Evolutionary conservation across 2,888 invertebrate genomes (phyloP).

Genomic region (Cyclophora punctaria): DNA sequence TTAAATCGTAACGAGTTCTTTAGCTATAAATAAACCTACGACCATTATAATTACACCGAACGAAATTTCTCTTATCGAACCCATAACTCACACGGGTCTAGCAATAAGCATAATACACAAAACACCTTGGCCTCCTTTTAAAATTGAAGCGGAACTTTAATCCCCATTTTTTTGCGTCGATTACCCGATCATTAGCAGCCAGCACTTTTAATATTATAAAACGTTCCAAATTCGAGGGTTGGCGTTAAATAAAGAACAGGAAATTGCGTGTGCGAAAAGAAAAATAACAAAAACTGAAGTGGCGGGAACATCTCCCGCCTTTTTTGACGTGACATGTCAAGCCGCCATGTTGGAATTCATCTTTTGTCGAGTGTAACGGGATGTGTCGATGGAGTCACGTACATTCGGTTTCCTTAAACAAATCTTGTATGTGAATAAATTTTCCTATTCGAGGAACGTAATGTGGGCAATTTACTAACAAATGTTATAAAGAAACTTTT

Average conservation of each 20-base stretch:
- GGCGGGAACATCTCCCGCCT: conserved; percentile 35
- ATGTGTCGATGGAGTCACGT: conserved; percentile 57
- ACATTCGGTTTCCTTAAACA: conserved; percentile 48
- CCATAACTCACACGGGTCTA: conserved; percentile 62
- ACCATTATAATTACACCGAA: conserved; percentile 65
- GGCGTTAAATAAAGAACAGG: conserved; percentile 48
- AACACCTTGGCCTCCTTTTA: conserved; percentile 32
- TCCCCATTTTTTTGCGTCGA: conserved; percentile 48
- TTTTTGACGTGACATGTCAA: conserved; percentile 51
- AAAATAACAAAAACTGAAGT: conserved; percentile 29
- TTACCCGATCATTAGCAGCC: conserved; percentile 63
- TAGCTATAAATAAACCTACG: conserved; percentile 57
- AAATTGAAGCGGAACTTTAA: conserved; percentile 38
- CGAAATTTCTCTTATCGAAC: conserved; percentile 67
- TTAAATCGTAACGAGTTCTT: conserved; percentile 62
- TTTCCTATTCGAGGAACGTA: conserved; percentile 15
- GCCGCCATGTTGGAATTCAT: conserved; percentile 51
- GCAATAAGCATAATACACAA: conserved; percentile 48
- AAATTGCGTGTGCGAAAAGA: conserved; percentile 59
- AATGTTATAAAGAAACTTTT: background rate
- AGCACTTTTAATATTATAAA: conserved; percentile 43
- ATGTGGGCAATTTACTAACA: conserved; percentile 1
- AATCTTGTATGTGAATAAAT: conserved; percentile 39
- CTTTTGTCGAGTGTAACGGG: conserved; percentile 47
- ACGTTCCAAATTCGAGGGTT: conserved; percentile 27